Evolutionary conservation across 2,113 vertebrate species (phyloP).

Genomic region (Vulpes lagopus): DNA sequence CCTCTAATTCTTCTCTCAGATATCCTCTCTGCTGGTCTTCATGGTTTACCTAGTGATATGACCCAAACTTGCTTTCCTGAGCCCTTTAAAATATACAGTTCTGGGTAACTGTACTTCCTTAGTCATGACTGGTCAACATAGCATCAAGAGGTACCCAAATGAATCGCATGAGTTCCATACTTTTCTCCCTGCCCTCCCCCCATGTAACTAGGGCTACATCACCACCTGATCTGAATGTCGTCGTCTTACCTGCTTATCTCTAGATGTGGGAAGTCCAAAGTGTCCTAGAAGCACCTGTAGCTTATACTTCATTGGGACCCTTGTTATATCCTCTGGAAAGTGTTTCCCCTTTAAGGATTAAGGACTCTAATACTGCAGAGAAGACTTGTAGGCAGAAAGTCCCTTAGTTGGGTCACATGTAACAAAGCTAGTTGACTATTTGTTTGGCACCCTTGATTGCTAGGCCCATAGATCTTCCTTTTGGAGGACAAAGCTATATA

Average conservation of each 20-base stretch:
- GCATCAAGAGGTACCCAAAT: too few relatives aligned
- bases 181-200: background rate
- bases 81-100: background rate
- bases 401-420: background rate
- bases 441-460: background rate
- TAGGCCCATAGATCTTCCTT: too few relatives aligned
- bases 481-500: accelerated
- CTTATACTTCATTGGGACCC: background rate
- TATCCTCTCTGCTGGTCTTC: background rate
- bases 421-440: background rate
- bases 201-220: too few relatives aligned
- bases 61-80: background rate
- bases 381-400: background rate
- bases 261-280: background rate
- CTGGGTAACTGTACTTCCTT: background rate
- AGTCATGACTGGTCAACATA: background rate
- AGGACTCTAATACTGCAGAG: too few relatives aligned
- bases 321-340: background rate
- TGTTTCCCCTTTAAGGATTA: too few relatives aligned
- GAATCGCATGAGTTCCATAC: background rate
- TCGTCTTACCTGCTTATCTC: background rate
- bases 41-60: too few relatives aligned
- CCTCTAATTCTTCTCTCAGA: background rate
- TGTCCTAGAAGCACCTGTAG: background rate
- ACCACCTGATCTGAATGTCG: background rate